These are phyloP conservation scores for Syndactyla subalaris DNA, from an alignment of 2,797 vertebrate species.

Conservation along the genomic window DNA sequence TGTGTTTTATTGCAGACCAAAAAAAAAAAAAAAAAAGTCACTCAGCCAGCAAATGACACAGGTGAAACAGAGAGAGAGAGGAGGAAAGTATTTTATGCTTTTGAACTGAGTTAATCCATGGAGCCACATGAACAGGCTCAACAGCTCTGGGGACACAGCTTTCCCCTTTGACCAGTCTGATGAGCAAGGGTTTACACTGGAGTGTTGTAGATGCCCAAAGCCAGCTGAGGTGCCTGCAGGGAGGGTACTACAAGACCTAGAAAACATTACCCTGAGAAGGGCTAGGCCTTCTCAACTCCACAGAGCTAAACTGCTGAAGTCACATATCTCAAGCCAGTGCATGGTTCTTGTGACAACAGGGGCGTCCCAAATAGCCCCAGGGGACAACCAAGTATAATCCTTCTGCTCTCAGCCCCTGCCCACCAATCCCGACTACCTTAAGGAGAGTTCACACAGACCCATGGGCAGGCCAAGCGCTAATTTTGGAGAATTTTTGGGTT, in stretches of 20 bases:
- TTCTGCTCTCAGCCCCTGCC: not conserved
- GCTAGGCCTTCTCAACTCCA: not conserved
- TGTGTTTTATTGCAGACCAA: not conserved
- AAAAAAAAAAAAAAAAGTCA: not conserved
- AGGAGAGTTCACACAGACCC: not conserved
- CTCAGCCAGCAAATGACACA: not conserved
- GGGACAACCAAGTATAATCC: not conserved
- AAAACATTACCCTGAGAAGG: not conserved
- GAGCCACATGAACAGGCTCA: not conserved
- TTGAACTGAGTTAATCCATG: not conserved
- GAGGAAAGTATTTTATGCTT: not conserved
- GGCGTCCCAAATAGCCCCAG: not conserved
- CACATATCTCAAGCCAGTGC: rapidly evolving
- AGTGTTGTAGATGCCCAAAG: not conserved
- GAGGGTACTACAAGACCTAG: not conserved
- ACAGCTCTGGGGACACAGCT: not conserved
- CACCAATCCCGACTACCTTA: rapidly evolving
- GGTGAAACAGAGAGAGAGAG: not conserved
- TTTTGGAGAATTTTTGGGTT: not conserved
- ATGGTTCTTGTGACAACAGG: rapidly evolving
- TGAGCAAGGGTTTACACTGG: not conserved
- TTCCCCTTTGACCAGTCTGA: not conserved
- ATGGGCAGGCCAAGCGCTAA: not conserved
- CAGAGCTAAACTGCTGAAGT: not conserved
- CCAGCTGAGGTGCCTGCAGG: not conserved